These are phyloP conservation scores for Xerus inauris DNA, from an alignment of 2,113 vertebrate genomes.

Conservation along the genomic window DNA sequence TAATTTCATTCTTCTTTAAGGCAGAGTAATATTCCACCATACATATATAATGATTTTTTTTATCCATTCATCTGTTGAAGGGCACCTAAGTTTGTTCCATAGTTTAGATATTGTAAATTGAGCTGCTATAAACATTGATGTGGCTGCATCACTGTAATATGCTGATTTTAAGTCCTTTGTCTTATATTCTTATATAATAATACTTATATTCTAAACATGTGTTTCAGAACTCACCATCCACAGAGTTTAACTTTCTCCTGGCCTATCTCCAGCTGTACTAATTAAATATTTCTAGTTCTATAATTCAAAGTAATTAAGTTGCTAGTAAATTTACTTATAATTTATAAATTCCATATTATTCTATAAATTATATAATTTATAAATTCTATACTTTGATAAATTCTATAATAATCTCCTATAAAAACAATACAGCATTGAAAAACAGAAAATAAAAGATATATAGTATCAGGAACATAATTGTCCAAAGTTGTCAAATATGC, in stretches of 20 bases:
- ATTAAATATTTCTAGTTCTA: neutral
- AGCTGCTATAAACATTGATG: no score
- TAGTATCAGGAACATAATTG: neutral
- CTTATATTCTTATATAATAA: no score
- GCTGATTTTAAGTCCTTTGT: no score
- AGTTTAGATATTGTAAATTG: no score
- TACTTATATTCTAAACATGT: neutral
- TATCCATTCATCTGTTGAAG: no score
- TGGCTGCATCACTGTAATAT: no score
- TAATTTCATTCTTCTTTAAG: no score
- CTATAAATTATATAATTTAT: no score
- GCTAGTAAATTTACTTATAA: neutral
- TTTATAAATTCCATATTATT: no score
- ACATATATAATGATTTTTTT: no score
- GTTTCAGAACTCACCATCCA: neutral
- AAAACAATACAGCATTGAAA: constrained; percentile 19
- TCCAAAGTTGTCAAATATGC: neutral
- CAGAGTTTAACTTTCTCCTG: neutral
- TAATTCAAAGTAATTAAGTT: neutral
- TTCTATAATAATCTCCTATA: neutral
- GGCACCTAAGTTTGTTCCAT: no score
- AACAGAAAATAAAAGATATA: neutral
- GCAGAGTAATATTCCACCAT: no score
- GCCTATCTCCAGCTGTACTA: neutral
- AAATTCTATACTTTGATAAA: neutral